A percentile compares a stretch with the other conserved stretches of the same genome.
phyloP scores from a whole-genome alignment of 1,140 invertebrate species.

The Euborellia annulipes region DNA sequence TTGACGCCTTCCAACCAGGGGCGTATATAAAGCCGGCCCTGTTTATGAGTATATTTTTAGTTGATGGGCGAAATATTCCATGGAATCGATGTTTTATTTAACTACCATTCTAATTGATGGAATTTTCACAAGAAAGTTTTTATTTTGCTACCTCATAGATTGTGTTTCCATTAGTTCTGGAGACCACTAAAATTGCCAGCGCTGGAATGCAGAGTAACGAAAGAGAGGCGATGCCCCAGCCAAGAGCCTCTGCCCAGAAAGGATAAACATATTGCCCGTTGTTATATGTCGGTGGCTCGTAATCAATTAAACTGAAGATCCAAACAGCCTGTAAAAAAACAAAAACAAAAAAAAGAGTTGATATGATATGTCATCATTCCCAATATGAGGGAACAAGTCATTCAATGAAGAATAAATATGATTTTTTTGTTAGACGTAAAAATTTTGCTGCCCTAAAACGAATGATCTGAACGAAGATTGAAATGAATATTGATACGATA shows the following conservation, averaged over 20 bases:
- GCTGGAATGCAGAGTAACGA: constrained; percentile 75
- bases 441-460: too few relatives aligned
- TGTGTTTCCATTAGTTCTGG: constrained; percentile 49
- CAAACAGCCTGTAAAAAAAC: constrained; percentile 48
- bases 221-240: constrained; percentile 70
- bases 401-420: too few relatives aligned
- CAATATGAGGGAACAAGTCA: too few relatives aligned
- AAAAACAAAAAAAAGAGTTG: too few relatives aligned
- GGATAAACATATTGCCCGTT: constrained; percentile 65
- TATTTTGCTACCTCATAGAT: constrained; percentile 48
- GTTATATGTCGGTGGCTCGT: constrained; percentile 62
- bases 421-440: too few relatives aligned
- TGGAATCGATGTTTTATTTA: too few relatives aligned
- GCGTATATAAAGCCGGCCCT: constrained; percentile 3
- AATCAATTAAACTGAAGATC: constrained; percentile 76
- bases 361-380: too few relatives aligned
- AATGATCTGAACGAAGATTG: too few relatives aligned
- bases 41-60: constrained; percentile 1
- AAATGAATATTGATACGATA: too few relatives aligned
- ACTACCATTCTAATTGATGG: too few relatives aligned
- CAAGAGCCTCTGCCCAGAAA: constrained; percentile 64
- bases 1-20: constrained; percentile 2
- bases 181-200: constrained; percentile 55
- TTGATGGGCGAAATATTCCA: too few relatives aligned
- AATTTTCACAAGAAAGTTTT: too few relatives aligned